Conservation (phyloP, 2,113 vertebrate genomes). For the Petaurus breviceps region DNA sequence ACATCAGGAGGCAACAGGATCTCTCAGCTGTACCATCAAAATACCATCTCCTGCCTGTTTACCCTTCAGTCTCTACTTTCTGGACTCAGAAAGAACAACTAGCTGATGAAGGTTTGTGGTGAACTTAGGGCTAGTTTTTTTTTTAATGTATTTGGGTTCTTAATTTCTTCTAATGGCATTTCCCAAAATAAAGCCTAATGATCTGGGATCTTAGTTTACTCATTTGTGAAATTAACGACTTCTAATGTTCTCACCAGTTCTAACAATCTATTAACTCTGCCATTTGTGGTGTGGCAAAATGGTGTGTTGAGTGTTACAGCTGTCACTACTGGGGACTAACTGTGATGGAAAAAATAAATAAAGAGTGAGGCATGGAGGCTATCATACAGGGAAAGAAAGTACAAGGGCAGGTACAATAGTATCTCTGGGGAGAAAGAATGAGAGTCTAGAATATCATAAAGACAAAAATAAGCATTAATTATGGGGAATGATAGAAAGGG, state of each 20-base stretch:
- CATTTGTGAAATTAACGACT: not conserved
- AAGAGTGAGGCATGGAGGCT: not conserved
- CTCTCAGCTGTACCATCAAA: constrained; percentile 77
- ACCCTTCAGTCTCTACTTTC: constrained; percentile 58
- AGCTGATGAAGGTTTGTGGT: constrained; percentile 56
- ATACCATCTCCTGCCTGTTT: constrained; percentile 71
- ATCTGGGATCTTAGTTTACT: constrained; percentile 4
- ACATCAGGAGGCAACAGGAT: constrained; percentile 69
- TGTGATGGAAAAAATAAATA: not conserved
- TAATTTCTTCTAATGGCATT: constrained; percentile 54
- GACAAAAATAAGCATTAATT: not conserved
- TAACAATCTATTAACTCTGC: not conserved
- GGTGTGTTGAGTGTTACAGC: not conserved
- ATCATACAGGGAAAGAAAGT: not conserved
- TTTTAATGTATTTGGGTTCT: constrained; percentile 33
- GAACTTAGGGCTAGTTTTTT: constrained; percentile 40
- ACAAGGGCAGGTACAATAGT: not conserved
- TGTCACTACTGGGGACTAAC: not conserved
- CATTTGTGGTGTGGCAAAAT: not conserved
- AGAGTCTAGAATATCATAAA: not conserved
- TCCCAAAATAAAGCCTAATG: constrained; percentile 1
- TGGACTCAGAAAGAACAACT: constrained; percentile 65
- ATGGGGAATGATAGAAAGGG: not conserved
- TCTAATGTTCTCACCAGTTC: not conserved
- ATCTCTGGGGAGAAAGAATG: not conserved